Conservation (phyloP, 2,113 vertebrate species). For the Xenus cinereus region DNA sequence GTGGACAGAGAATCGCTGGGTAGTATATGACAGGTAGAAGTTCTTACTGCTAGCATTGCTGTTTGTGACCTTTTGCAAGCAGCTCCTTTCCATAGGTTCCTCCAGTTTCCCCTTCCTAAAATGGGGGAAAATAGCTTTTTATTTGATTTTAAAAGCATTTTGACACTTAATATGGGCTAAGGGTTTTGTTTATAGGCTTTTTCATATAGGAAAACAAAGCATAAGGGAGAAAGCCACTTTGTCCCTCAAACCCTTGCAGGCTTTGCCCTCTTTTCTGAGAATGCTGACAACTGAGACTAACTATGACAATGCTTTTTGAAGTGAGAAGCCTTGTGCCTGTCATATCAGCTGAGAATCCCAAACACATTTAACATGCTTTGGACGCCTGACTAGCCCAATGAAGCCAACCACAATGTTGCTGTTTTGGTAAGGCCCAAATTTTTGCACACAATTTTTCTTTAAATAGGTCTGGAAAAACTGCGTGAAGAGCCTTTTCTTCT, state of each 20-base stretch:
- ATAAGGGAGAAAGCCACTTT: background rate
- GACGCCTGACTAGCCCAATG: background rate
- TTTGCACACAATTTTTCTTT: background rate
- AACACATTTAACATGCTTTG: background rate
- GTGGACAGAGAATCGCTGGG: background rate
- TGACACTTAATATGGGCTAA: background rate
- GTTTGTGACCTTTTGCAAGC: background rate
- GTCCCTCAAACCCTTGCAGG: background rate
- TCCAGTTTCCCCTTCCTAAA: background rate
- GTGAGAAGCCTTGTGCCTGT: background rate
- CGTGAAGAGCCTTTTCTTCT: background rate
- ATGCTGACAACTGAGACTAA: background rate
- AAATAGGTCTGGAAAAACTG: background rate
- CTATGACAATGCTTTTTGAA: background rate
- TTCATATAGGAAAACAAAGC: background rate
- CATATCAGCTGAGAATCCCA: background rate
- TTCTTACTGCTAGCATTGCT: background rate
- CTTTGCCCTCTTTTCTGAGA: background rate
- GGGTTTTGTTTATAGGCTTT: background rate
- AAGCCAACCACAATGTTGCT: constrained; percentile 45
- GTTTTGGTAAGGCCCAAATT: constrained; percentile 13
- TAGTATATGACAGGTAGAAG: background rate
- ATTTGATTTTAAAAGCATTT: background rate
- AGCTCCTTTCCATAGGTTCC: background rate
- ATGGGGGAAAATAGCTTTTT: background rate